Evolutionary conservation across 2,888 invertebrate species (phyloP).

Genomic region (Patella ulyssiponensis): DNA sequence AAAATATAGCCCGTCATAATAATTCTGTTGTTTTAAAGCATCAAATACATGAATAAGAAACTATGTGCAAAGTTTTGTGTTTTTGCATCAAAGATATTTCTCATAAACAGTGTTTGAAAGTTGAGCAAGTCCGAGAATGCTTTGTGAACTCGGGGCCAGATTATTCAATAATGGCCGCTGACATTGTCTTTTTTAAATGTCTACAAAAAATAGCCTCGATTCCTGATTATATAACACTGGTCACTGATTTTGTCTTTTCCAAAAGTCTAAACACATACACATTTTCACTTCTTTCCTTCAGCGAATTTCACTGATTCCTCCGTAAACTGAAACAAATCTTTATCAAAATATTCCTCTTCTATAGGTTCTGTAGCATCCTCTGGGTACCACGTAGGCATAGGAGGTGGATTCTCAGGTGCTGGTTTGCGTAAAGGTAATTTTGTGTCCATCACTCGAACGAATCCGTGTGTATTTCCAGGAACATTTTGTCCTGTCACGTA

Average conservation of each 20-base stretch:
- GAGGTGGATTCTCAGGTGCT: constrained; percentile 46
- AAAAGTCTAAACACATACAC: not conserved
- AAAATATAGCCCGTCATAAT: no score
- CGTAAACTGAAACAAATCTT: constrained; percentile 83
- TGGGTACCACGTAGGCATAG: constrained; percentile 86
- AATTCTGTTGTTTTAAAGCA: no score
- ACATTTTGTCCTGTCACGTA: constrained; percentile 87
- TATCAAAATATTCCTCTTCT: constrained; percentile 83
- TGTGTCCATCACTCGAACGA: constrained; percentile 83
- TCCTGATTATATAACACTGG: not conserved
- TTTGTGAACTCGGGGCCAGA: no score
- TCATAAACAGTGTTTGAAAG: no score
- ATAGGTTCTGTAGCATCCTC: constrained; percentile 74
- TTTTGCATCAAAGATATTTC: no score
- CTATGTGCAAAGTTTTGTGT: no score
- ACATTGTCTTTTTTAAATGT: no score
- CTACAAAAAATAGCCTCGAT: no score
- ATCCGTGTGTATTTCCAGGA: constrained; percentile 84
- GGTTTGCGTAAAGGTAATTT: constrained; percentile 75
- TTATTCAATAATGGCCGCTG: no score
- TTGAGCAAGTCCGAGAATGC: no score
- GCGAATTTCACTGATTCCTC: constrained; percentile 43
- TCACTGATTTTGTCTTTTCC: not conserved
- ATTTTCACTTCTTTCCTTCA: constrained; percentile 17
- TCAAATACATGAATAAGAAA: no score